Evolutionary conservation across 2,113 vertebrate species (phyloP), one percentile per base, ranked within the genome.

Genomic region (Fulica atra): DNA sequence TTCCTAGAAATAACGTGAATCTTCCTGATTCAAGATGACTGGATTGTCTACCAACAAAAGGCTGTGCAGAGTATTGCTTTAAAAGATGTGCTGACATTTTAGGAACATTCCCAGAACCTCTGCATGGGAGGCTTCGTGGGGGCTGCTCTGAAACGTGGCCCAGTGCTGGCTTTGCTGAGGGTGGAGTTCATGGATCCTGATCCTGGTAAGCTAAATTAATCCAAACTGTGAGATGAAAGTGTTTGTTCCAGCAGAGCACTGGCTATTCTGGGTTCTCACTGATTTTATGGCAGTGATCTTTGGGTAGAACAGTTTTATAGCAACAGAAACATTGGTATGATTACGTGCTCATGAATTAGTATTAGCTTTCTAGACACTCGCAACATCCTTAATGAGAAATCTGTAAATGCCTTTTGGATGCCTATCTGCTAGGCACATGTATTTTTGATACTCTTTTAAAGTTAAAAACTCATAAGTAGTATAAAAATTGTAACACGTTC

Each of bases 1-100:
- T 88, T 96, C 80, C 77, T 93, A 90, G 88, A 94, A 93, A 77
- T 84, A 88, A 48, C n/a, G 31, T 14, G 35, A 78, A 24, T 93
- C 44, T 86, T 88, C 17, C 51, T 35, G 86, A 69, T 57, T 91
- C 61, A 26, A 86, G 61, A n/a, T 86, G 74, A 79, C 44, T 80
- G 46, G 50, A 54, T 42, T 10, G 10, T 84, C 66, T 50, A 44
- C 19, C 24, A 64, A 65, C 4, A 25, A 68, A 76, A 69, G 25
- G 19, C 54, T 51, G 17, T 14, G 25, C 2, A 2, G 57, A 29
- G 4, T 10, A 60, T 28, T 50, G 80, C 57, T 60, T 88, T 31
- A 44, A 56, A 48, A 68, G 42, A 24, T 21, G 33, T n/a, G 1
- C 33, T 60, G 71, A 60, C 28, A 33, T n/a, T 81, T 72, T 50